These are phyloP conservation scores for Idaea straminata DNA, from an alignment of 2,888 invertebrate species.

Conservation along the genomic window DNA sequence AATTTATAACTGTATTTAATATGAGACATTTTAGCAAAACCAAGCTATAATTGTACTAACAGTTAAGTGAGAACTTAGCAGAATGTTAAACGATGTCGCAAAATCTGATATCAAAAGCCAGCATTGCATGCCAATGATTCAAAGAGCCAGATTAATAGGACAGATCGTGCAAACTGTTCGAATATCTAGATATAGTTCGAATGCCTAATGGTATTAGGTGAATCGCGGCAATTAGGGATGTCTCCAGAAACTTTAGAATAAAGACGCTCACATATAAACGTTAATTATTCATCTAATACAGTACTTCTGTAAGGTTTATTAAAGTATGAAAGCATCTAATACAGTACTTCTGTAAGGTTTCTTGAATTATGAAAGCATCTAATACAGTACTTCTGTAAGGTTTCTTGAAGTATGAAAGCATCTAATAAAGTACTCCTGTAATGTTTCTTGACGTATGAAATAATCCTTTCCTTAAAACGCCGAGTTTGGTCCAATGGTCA, in stretches of 20 bases:
- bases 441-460: no score
- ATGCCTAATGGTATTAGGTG: conserved; percentile 41
- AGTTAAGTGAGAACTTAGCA: conserved; percentile 9
- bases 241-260: not conserved
- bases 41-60: not conserved
- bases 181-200: conserved; percentile 20
- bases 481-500: no score
- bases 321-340: no score
- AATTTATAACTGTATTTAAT: not conserved
- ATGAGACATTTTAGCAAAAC: not conserved
- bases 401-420: no score
- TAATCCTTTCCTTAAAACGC: no score
- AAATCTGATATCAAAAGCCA: conserved; percentile 15
- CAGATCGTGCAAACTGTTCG: conserved; percentile 44
- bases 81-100: conserved; percentile 4
- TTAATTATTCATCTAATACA: no score
- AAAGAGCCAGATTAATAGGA: conserved; percentile 39
- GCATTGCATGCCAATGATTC: conserved; percentile 34
- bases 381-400: no score
- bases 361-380: no score
- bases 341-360: no score
- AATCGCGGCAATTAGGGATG: conserved; percentile 48
- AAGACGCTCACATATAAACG: not conserved
- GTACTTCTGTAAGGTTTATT: no score
- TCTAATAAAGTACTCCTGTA: no score